phyloP scores from a whole-genome alignment of 2,888 invertebrate species.

The Trissoscelio sp. region DNA sequence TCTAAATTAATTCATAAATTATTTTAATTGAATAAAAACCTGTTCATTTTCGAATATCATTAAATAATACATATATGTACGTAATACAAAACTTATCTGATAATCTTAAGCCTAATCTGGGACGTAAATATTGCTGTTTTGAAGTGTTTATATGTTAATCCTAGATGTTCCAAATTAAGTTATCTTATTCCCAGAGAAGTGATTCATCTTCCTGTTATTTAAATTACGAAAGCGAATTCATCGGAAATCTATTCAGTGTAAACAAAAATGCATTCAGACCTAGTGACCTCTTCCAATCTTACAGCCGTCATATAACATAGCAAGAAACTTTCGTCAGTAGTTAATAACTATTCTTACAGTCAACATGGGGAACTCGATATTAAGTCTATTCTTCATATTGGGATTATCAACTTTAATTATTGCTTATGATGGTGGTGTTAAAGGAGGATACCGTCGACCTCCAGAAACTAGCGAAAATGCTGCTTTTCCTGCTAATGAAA shows the following conservation, averaged over 20 bases:
- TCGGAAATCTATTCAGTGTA: constrained; percentile 13
- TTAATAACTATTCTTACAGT: constrained; percentile 68
- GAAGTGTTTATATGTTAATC: background rate
- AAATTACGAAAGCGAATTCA: constrained; percentile 19
- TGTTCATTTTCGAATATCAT: too few species aligned
- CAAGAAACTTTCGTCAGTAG: constrained; percentile 72
- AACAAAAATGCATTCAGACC: constrained; percentile 39
- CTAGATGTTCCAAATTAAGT: background rate
- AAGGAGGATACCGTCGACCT: constrained; percentile 71
- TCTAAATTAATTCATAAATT: too few species aligned
- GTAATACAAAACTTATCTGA: background rate
- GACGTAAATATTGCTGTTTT: background rate
- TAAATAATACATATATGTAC: background rate
- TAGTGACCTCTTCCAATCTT: constrained; percentile 59
- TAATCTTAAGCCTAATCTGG: background rate
- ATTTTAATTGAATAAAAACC: too few species aligned
- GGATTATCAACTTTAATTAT: constrained; percentile 64
- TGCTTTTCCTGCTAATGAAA: constrained; percentile 73
- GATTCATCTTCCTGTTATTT: constrained; percentile 7
- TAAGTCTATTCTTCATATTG: constrained; percentile 68
- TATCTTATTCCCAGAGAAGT: background rate
- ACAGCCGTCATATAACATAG: constrained; percentile 21
- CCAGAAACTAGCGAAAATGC: constrained; percentile 34
- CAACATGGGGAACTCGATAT: constrained; percentile 74
- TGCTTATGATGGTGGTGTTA: constrained; percentile 75